phyloP scores from a whole-genome alignment of 2,797 vertebrate species.

The Hoplostethus atlanticus region DNA sequence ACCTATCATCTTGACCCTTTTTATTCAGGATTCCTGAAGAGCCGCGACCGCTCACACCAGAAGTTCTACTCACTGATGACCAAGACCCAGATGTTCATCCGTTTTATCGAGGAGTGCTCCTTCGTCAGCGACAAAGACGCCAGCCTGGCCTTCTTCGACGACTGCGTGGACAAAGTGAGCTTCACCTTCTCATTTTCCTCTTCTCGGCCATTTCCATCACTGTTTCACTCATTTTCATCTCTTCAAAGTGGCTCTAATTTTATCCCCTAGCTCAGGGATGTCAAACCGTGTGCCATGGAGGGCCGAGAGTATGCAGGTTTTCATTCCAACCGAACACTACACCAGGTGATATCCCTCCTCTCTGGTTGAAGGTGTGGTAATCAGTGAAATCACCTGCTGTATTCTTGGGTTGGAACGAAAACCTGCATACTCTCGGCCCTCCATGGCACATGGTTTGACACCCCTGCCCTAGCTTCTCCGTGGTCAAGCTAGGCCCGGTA shows the following conservation, averaged over 20 bases:
- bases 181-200: slow-evolving; percentile 5
- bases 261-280: neutral
- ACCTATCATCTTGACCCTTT: neutral
- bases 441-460: too few species aligned
- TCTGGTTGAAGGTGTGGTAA: too few species aligned
- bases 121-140: slow-evolving; percentile 99
- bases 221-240: neutral
- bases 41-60: slow-evolving; percentile 97
- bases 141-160: slow-evolving; percentile 98
- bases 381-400: too few species aligned
- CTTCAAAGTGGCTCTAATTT: neutral
- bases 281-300: too few species aligned
- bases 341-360: too few species aligned
- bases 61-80: slow-evolving; percentile 99
- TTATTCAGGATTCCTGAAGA: slow-evolving; percentile 93
- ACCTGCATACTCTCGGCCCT: too few species aligned
- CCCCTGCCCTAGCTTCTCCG: neutral
- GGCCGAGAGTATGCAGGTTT: too few species aligned
- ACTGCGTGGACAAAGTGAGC: slow-evolving; percentile 98
- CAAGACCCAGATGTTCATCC: slow-evolving; percentile 99
- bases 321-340: too few species aligned
- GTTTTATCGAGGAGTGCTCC: slow-evolving; percentile 98
- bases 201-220: slow-evolving; percentile 19
- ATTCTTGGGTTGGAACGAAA: too few species aligned
- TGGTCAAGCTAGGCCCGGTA: neutral